Conservation (phyloP, 2,113 vertebrate species). For the Pipa parva region DNA sequence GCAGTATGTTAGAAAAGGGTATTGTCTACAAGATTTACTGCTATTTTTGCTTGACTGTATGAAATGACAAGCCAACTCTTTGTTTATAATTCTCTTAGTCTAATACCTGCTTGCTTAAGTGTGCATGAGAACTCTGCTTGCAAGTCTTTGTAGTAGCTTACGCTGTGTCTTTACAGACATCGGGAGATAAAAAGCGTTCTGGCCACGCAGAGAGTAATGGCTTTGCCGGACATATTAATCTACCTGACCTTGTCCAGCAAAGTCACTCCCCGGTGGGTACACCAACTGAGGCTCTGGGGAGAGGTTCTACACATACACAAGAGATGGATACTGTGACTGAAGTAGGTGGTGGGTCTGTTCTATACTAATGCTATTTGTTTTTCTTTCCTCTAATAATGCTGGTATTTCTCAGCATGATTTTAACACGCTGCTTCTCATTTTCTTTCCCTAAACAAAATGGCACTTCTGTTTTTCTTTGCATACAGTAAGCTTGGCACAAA, state of each 20-base stretch:
- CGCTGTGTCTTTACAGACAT: conserved; percentile 77
- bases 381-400: not conserved
- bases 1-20: too few species aligned
- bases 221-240: conserved; percentile 86
- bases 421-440: too few species aligned
- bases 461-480: not conserved
- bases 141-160: conserved; percentile 23
- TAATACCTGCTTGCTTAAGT: conserved; percentile 46
- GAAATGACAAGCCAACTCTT: too few species aligned
- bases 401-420: conserved; percentile 8
- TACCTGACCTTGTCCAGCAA: conserved; percentile 95
- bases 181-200: conserved; percentile 83
- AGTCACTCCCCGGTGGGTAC: conserved; percentile 83
- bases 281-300: conserved; percentile 75
- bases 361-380: conserved; percentile 17
- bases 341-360: conserved; percentile 74
- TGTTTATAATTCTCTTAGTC: conserved; percentile 24
- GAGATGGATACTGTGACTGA: conserved; percentile 83
- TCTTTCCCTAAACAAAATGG: too few species aligned
- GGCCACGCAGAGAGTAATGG: conserved; percentile 87
- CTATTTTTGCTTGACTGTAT: too few species aligned
- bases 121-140: conserved; percentile 15
- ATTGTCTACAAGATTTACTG: too few species aligned
- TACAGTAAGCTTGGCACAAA: not conserved
- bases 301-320: conserved; percentile 73